Evolutionary conservation across 2,888 invertebrate species (phyloP), one percentile per base, ranked within the genome.

Genomic region (Drosophila seclusa): DNA sequence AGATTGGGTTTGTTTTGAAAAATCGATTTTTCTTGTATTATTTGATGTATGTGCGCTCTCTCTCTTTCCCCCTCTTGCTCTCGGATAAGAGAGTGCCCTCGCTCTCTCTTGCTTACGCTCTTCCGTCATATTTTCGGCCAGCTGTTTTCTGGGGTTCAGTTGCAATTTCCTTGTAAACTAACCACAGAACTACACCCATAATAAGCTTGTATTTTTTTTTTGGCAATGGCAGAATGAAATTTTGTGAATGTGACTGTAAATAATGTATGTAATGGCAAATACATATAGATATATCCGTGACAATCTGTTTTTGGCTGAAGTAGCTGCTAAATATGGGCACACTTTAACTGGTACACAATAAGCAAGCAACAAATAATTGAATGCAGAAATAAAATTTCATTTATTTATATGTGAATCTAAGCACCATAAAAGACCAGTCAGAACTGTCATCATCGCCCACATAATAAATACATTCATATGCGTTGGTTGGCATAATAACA

Each of bases 311-410:
- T 36, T 57, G 49, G 42, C 45, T 52, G 59, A 66, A 69, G 50
- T 48, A 31, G 29, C 34, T 32, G 38, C 68, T 54, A 34, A 64
- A 66, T 78, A 69, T 66, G 80, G 69, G 6, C 55, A 53, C 68
- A 68, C 69, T 59, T 53, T 60, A 31, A 31, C 54, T 45, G 48
- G 49, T 38, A 58, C 31, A 53, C 42, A 68, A 29, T 58, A 50
- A 63, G 40, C 65, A 69, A 65, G 7, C 29, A 63, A 69, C 1
- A 67, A 70, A 69, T 61, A 84, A 84, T 87, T 78, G 82, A 83
- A 84, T 78, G 72, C 49, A 69, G 57, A 87, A 86, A 72, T 71
- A 70, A 68, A 76, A 73, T 74, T 82, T 78, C 63, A 80, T 80
- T 76, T 83, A 69, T 76, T 68, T 70, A 59, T 75, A 78, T 65